phyloP scores from a whole-genome alignment of 2,888 invertebrate genomes.

The Liposcelis brunnea region DNA sequence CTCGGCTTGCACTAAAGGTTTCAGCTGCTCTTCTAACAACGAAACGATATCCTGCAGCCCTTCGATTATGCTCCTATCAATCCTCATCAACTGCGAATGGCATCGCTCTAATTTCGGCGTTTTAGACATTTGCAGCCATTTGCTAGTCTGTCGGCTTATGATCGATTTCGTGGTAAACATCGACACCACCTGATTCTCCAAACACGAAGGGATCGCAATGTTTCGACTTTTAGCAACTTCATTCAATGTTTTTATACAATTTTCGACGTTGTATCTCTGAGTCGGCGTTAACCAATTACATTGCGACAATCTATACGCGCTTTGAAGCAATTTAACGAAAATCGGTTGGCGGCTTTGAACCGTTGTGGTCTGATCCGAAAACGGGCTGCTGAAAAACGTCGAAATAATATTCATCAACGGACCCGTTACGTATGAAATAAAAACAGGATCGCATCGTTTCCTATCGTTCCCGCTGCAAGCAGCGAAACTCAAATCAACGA shows the following conservation, averaged over 20 bases:
- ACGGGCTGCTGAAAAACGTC: conserved; percentile 91
- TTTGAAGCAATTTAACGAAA: conserved; percentile 84
- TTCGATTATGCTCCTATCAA: conserved; percentile 88
- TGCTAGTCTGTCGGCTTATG: conserved; percentile 71
- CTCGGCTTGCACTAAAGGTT: conserved; percentile 92
- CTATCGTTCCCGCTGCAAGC: conserved; percentile 51
- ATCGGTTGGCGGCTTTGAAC: conserved; percentile 92
- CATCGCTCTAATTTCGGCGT: conserved; percentile 67
- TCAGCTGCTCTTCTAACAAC: conserved; percentile 79
- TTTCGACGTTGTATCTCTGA: conserved; percentile 89
- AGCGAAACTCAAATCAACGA: conserved; percentile 70
- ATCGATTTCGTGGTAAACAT: conserved; percentile 75
- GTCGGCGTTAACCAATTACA: conserved; percentile 78
- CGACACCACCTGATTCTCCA: conserved; percentile 75
- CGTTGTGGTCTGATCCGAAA: conserved; percentile 90
- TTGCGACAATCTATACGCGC: conserved; percentile 80
- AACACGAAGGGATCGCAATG: conserved; percentile 79
- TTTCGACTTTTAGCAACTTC: conserved; percentile 85
- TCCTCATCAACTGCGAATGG: conserved; percentile 61
- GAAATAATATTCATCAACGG: conserved; percentile 84
- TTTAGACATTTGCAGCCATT: conserved; percentile 76
- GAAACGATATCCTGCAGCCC: conserved; percentile 90
- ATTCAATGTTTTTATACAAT: conserved; percentile 82
- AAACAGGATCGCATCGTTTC: conserved; percentile 45
- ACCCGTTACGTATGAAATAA: conserved; percentile 80